These are phyloP conservation scores for Esox niger DNA, from an alignment of 2,113 vertebrate genomes.

Conservation along the genomic window DNA sequence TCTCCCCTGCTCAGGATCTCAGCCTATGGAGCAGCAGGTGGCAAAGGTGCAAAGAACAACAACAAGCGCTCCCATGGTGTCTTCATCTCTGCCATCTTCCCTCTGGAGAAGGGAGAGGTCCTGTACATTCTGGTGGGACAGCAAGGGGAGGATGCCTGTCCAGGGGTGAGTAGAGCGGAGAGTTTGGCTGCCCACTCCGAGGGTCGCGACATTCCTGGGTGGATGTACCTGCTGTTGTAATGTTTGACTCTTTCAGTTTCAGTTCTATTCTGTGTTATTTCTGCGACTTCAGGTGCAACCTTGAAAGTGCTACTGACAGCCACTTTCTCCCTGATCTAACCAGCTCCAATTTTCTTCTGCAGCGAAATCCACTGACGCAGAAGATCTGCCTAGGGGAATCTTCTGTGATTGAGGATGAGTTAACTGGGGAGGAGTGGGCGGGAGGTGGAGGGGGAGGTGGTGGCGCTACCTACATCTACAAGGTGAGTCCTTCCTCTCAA, in stretches of 20 bases:
- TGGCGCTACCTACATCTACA: constrained; percentile 84
- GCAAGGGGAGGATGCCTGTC: constrained; percentile 87
- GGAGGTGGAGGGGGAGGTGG: constrained; percentile 89
- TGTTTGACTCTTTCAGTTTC: too few relatives aligned
- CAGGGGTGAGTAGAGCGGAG: constrained; percentile 75
- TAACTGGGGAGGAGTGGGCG: constrained; percentile 73
- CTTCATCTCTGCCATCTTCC: constrained; percentile 84
- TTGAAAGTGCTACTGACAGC: too few relatives aligned
- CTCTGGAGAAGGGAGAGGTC: constrained; percentile 78
- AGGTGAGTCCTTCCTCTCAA: constrained; percentile 56
- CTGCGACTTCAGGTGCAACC: too few relatives aligned
- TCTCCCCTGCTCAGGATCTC: constrained; percentile 76
- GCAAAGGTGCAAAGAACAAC: constrained; percentile 88
- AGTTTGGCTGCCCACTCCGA: neutral
- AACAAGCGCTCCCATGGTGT: constrained; percentile 84
- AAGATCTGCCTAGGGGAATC: constrained; percentile 86
- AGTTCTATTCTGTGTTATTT: too few relatives aligned
- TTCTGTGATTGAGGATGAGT: constrained; percentile 79
- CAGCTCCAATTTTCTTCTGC: neutral
- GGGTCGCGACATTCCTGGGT: neutral
- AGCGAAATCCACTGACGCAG: constrained; percentile 78
- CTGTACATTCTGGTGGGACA: constrained; percentile 88
- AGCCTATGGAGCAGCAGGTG: constrained; percentile 84
- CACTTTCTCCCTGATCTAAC: neutral
- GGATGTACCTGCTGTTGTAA: neutral